A percentile compares a stretch with the other conserved stretches of the same genome.
Conservation (phyloP, 2,888 invertebrate genomes). For the Helleia helle region DNA sequence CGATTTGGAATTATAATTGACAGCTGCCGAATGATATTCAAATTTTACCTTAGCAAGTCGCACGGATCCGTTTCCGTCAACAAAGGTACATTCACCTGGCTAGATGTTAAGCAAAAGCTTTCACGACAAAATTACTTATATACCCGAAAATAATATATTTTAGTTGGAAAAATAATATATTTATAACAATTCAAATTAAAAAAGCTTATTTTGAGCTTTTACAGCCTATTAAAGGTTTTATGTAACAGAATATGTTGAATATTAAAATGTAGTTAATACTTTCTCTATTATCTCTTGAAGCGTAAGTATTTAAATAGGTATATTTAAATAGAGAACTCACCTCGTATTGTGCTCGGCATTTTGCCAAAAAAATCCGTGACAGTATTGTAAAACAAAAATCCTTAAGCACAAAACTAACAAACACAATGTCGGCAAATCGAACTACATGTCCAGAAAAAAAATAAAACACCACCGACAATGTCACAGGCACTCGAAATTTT, state of each 20-base stretch:
- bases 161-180: no score
- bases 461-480: conserved; percentile 17
- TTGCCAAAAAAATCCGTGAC: conserved; percentile 44
- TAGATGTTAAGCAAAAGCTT: no score
- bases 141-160: no score
- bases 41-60: conserved; percentile 30
- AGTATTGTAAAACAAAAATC: conserved; percentile 24
- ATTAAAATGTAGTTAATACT: neutral
- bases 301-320: neutral
- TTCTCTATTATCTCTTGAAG: neutral
- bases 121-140: no score
- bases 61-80: conserved; percentile 38
- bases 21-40: conserved; percentile 38
- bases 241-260: no score
- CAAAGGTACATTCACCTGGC: conserved; percentile 42
- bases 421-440: conserved; percentile 13
- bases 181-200: no score
- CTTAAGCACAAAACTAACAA: conserved; percentile 23
- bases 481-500: conserved; percentile 19
- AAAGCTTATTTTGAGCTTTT: no score
- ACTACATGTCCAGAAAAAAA: conserved; percentile 19
- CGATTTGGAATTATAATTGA: conserved; percentile 33
- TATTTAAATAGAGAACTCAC: conserved; percentile 33
- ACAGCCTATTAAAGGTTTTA: no score
- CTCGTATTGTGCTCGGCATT: conserved; percentile 72